These are phyloP conservation scores for Coleophora flavipennella DNA, from an alignment of 2,888 invertebrate genomes.

Conservation along the genomic window DNA sequence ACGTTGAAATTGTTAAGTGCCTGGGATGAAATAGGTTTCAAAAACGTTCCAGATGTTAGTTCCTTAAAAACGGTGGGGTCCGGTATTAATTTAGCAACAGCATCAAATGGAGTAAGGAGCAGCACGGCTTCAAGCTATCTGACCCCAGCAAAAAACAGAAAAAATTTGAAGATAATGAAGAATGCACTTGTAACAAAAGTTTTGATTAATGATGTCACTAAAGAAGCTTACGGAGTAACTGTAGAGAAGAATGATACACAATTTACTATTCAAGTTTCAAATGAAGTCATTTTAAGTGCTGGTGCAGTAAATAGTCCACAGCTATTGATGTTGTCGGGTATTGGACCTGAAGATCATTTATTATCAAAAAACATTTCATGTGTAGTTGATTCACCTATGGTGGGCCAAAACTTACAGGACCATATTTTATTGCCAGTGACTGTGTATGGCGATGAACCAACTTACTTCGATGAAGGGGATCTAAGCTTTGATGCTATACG, in stretches of 20 bases:
- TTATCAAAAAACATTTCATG: slow-evolving; percentile 37
- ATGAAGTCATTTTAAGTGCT: slow-evolving; percentile 62
- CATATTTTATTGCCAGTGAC: slow-evolving; percentile 51
- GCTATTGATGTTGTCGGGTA: slow-evolving; percentile 63
- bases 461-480: slow-evolving; percentile 22
- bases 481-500: slow-evolving; percentile 37
- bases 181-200: slow-evolving; percentile 62
- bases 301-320: slow-evolving; percentile 65
- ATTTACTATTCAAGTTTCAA: slow-evolving; percentile 26
- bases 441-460: slow-evolving; percentile 35
- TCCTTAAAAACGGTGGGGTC: slow-evolving; percentile 53
- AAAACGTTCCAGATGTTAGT: slow-evolving; percentile 45
- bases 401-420: slow-evolving; percentile 71
- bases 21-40: slow-evolving; percentile 56
- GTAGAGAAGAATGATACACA: slow-evolving; percentile 25
- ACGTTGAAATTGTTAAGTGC: slow-evolving; percentile 36
- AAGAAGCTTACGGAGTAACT: slow-evolving; percentile 49
- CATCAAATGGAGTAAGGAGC: slow-evolving; percentile 53
- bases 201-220: slow-evolving; percentile 44
- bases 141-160: slow-evolving; percentile 23
- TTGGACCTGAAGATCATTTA: slow-evolving; percentile 55
- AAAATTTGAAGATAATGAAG: slow-evolving; percentile 50
- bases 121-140: slow-evolving; percentile 64
- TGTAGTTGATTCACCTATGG: slow-evolving; percentile 47
- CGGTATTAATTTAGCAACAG: slow-evolving; percentile 53